Conservation (phyloP, 2,888 invertebrate species). For the Oeneis ivallda region DNA sequence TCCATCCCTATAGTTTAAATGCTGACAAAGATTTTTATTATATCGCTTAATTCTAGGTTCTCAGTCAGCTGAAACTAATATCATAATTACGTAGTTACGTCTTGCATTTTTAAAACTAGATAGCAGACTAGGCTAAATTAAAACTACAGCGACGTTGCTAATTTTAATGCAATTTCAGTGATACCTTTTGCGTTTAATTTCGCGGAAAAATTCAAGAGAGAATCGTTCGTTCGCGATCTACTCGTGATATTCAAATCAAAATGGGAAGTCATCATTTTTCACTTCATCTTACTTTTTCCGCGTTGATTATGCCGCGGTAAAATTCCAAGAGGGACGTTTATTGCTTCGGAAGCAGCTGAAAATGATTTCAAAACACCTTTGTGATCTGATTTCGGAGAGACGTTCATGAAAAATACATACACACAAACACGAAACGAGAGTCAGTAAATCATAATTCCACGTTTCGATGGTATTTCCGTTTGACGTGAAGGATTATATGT, state of each 20-base stretch:
- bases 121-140: constrained; percentile 7
- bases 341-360: constrained; percentile 3
- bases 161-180: constrained; percentile 30
- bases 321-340: constrained; percentile 2
- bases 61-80: constrained; percentile 2
- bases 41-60: too few species aligned
- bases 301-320: constrained; percentile 19
- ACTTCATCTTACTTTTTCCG: constrained; percentile 18
- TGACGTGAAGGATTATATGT: background rate
- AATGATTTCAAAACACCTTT: constrained; percentile 4
- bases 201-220: constrained; percentile 27
- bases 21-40: too few species aligned
- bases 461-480: background rate
- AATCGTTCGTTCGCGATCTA: too few species aligned
- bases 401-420: constrained; percentile 2
- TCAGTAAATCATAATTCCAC: background rate
- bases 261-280: constrained; percentile 31
- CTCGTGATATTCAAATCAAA: constrained; percentile 26
- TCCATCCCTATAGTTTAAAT: too few species aligned
- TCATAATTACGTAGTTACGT: background rate
- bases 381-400: background rate
- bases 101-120: background rate
- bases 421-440: background rate
- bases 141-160: constrained; percentile 23
- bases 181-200: constrained; percentile 30